Evolutionary conservation across 2,113 vertebrate species (phyloP).

Genomic region (Dermatemys mawii): DNA sequence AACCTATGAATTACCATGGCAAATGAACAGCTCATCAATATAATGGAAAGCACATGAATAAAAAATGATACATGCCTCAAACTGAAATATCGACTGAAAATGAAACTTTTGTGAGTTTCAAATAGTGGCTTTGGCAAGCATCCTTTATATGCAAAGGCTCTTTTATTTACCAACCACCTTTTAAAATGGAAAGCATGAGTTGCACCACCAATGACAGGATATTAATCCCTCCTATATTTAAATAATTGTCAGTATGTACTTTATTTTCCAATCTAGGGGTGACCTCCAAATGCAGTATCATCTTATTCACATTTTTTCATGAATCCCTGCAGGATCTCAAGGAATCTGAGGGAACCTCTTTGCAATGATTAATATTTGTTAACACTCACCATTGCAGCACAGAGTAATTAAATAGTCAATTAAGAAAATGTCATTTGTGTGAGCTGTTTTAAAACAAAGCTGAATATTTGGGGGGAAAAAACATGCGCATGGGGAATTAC

Average conservation of each 20-base stretch:
- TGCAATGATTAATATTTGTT: constrained; percentile 18
- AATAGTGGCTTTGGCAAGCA: background rate
- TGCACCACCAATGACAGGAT: background rate
- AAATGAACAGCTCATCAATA: background rate
- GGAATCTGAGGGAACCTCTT: background rate
- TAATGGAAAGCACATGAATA: background rate
- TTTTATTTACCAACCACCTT: background rate
- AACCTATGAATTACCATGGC: constrained; percentile 3
- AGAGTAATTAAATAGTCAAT: constrained; percentile 33
- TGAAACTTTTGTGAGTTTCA: background rate
- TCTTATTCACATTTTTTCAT: background rate
- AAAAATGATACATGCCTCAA: background rate
- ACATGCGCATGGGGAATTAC: background rate
- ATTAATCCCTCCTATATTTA: background rate
- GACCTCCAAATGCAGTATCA: background rate
- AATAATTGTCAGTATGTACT: background rate
- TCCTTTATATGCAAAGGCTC: background rate
- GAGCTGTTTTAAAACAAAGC: background rate
- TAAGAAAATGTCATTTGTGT: background rate
- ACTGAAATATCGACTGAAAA: background rate
- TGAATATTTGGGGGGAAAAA: background rate
- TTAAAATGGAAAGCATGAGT: background rate
- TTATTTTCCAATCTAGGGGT: background rate
- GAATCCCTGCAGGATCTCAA: constrained; percentile 1
- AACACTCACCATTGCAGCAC: background rate